phyloP scores from a whole-genome alignment of 2,113 vertebrate species.

The Nansenia antarctica region DNA sequence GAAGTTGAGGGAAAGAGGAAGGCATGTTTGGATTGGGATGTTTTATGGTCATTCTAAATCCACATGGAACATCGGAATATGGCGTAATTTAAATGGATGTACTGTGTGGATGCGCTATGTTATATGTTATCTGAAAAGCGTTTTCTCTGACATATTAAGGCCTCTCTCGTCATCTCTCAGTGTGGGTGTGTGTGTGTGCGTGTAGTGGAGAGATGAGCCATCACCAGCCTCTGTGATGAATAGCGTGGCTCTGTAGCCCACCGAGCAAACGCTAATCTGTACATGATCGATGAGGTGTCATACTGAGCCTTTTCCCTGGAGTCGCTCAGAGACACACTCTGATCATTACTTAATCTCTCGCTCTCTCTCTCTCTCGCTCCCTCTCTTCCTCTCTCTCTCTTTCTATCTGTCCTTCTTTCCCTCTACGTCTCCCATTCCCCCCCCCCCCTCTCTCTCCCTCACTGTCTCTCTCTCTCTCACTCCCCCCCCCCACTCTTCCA shows the following conservation, averaged over 20 bases:
- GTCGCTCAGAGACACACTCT: constrained; percentile 52
- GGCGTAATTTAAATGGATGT: not conserved
- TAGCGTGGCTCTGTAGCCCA: constrained; percentile 6
- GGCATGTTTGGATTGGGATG: not conserved
- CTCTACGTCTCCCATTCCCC: too few relatives aligned
- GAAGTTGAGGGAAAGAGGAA: not conserved
- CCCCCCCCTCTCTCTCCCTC: constrained; percentile 31
- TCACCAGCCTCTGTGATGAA: constrained; percentile 44
- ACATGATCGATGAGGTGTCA: constrained; percentile 50
- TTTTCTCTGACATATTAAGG: constrained; percentile 14
- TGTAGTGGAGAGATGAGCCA: constrained; percentile 42
- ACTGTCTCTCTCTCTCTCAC: not conserved
- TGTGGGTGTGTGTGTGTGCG: constrained; percentile 12
- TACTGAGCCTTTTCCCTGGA: constrained; percentile 49
- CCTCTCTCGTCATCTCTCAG: constrained; percentile 45
- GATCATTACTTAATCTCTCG: constrained; percentile 59
- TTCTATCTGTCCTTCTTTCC: too few relatives aligned
- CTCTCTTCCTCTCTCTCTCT: constrained; percentile 2
- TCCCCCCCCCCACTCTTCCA: not conserved
- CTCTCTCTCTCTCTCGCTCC: not conserved
- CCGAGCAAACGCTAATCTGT: constrained; percentile 9
- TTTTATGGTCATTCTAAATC: not conserved
- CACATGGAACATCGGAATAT: not conserved
- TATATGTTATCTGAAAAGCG: too few relatives aligned
- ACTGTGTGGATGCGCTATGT: not conserved